Conservation (phyloP, 2,888 invertebrate species). For the Saturnia japonica region DNA sequence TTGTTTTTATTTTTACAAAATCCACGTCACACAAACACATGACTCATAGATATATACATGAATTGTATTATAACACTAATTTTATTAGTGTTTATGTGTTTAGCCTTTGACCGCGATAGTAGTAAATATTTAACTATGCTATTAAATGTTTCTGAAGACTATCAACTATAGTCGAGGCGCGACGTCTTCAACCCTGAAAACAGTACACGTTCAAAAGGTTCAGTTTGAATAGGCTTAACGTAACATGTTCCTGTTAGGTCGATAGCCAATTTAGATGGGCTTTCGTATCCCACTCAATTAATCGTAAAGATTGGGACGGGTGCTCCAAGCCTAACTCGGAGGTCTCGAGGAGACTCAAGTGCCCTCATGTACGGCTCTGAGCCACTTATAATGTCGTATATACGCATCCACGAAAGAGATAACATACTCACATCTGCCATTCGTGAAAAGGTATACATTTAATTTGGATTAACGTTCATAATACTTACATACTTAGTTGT, state of each 20-base stretch:
- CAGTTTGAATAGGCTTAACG: constrained; percentile 17
- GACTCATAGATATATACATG: background rate
- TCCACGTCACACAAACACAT: background rate
- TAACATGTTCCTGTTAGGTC: constrained; percentile 35
- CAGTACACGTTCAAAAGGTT: constrained; percentile 14
- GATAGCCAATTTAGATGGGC: constrained; percentile 52
- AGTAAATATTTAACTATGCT: background rate
- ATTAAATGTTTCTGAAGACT: background rate
- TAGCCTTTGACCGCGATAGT: background rate
- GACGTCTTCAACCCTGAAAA: constrained; percentile 11
- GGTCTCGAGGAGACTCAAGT: constrained; percentile 40
- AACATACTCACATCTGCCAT: constrained; percentile 21
- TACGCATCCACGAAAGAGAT: constrained; percentile 19
- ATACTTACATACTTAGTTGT: constrained; percentile 2
- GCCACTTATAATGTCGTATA: constrained; percentile 32
- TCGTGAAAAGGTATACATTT: constrained; percentile 13
- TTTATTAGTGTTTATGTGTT: no score
- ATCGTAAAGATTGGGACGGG: constrained; percentile 51
- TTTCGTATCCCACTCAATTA: constrained; percentile 62
- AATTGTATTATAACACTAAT: background rate
- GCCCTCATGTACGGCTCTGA: constrained; percentile 40
- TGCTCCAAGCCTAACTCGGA: constrained; percentile 36
- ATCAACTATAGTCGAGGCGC: background rate
- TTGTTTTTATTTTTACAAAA: background rate
- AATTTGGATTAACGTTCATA: constrained; percentile 3